These are phyloP conservation scores for Glossophaga mutica DNA, from an alignment of 2,797 vertebrate genomes.

Conservation along the genomic window DNA sequence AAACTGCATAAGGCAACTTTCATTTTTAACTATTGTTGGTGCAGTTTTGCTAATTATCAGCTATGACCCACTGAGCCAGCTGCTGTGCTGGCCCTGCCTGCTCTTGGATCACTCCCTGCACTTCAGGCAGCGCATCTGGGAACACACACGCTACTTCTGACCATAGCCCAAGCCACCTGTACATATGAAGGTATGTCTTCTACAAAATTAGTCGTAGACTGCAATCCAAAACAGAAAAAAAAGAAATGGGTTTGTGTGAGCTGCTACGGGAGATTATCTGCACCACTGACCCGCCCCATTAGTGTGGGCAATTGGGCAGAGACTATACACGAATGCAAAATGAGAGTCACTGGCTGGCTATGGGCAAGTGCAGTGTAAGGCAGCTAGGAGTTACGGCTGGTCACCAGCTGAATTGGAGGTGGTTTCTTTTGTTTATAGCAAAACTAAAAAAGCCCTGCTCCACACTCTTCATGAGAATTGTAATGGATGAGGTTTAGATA, in stretches of 20 bases:
- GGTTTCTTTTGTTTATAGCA: neutral
- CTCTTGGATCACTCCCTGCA: neutral
- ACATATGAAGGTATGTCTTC: neutral
- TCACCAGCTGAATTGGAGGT: neutral
- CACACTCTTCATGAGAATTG: neutral
- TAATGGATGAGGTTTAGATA: neutral
- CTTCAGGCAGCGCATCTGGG: neutral
- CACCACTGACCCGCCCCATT: neutral
- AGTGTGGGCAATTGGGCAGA: neutral
- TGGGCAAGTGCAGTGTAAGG: neutral
- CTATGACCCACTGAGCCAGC: neutral
- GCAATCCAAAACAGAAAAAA: neutral
- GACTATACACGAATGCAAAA: neutral
- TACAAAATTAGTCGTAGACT: neutral
- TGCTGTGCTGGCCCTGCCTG: neutral
- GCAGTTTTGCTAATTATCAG: neutral
- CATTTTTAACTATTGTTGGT: neutral
- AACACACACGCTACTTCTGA: neutral
- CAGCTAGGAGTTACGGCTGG: neutral
- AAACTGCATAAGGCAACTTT: neutral
- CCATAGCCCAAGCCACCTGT: neutral
- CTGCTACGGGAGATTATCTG: neutral
- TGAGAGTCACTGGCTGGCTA: neutral
- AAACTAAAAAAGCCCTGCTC: neutral
- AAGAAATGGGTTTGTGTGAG: neutral